Evolutionary conservation across 2,113 vertebrate genomes (phyloP).

Genomic region (Narcine bancroftii): DNA sequence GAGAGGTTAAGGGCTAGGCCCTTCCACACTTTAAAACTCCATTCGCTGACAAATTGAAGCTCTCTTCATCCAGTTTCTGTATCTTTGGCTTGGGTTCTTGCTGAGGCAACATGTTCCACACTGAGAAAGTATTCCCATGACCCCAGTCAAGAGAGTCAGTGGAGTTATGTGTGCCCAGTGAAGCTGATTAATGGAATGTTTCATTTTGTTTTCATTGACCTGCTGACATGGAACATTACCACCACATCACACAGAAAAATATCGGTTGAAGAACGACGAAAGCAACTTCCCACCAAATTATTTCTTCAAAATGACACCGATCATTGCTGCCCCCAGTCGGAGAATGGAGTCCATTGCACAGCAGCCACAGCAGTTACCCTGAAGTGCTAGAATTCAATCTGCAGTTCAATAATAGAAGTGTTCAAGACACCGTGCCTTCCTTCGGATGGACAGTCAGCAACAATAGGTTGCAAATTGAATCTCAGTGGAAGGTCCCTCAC

Average conservation of each 20-base stretch:
- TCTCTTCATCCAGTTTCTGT: not conserved
- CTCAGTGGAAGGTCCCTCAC: not conserved
- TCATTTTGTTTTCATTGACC: constrained; percentile 28
- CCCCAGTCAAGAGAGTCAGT: not conserved
- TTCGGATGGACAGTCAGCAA: not conserved
- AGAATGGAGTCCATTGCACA: not conserved
- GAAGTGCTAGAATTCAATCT: not conserved
- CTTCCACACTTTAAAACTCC: not conserved
- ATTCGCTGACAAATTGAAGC: not conserved
- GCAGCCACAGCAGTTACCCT: not conserved
- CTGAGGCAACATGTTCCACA: not conserved
- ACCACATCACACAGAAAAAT: constrained; percentile 15
- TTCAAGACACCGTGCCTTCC: not conserved
- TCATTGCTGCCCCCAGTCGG: not conserved
- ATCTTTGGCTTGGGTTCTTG: constrained; percentile 2
- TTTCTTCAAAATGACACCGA: not conserved
- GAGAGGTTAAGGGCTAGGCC: not conserved
- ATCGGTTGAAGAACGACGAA: not conserved
- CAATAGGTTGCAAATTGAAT: not conserved
- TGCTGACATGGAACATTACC: constrained; percentile 32
- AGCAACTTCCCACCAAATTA: not conserved
- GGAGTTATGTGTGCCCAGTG: not conserved
- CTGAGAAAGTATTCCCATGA: constrained; percentile 19
- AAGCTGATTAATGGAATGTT: constrained; percentile 21
- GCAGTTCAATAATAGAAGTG: not conserved